Percentiles rank a stretch among this genome's conserved stretches.
Conservation (phyloP, 2,888 invertebrate species). For the Andrena flavipes region DNA sequence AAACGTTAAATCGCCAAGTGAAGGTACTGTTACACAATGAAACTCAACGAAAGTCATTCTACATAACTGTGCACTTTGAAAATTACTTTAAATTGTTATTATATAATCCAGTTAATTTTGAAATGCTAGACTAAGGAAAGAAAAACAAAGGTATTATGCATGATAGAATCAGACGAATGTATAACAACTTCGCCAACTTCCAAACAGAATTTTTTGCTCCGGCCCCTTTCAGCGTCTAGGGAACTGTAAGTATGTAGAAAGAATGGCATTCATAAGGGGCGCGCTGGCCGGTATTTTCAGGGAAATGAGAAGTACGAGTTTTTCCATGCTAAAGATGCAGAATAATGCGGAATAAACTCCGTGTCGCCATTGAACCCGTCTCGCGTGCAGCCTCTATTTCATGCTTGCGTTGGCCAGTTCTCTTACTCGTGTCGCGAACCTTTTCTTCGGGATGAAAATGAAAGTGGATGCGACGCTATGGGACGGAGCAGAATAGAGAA, state of each 20-base stretch:
- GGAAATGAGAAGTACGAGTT: slow-evolving; percentile 4
- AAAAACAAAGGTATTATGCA: background rate
- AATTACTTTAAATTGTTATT: no score
- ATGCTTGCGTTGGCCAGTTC: slow-evolving; percentile 17
- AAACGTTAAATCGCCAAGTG: no score
- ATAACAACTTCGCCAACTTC: background rate
- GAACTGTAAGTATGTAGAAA: background rate
- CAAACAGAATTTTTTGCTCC: background rate
- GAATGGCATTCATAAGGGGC: background rate
- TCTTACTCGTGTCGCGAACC: slow-evolving; percentile 28
- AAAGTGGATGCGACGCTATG: slow-evolving; percentile 30
- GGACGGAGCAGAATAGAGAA: slow-evolving; percentile 26
- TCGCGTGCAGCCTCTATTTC: slow-evolving; percentile 17
- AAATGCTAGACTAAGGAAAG: background rate
- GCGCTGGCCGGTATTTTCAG: background rate
- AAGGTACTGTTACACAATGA: no score
- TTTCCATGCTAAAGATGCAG: background rate
- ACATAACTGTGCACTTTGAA: no score
- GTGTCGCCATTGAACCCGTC: slow-evolving; percentile 19
- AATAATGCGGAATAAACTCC: slow-evolving; percentile 28
- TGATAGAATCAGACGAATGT: background rate
- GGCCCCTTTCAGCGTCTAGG: background rate
- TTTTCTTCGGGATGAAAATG: slow-evolving; percentile 33
- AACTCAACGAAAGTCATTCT: no score
- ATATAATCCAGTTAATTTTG: no score